A percentile compares a stretch with the other conserved stretches of the same genome.
Evolutionary conservation across 2,113 vertebrate species (phyloP).

Genomic region (rabbit (Oryctolagus cuniculus)): DNA sequence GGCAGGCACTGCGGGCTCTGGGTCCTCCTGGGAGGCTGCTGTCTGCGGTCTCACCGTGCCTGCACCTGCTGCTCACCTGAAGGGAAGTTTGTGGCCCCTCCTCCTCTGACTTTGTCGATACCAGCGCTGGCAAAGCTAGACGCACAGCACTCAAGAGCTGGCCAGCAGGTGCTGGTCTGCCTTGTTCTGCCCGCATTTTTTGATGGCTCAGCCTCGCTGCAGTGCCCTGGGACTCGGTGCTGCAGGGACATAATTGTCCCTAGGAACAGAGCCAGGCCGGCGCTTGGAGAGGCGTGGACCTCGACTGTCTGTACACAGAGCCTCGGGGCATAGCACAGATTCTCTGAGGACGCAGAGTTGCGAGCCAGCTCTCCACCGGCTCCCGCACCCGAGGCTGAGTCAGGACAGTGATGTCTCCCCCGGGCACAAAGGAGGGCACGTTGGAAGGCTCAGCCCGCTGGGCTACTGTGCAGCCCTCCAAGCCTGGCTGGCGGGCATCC

Average conservation of each 20-base stretch:
- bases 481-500: constrained; percentile 50
- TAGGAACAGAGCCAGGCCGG: not conserved
- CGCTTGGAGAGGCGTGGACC: not conserved
- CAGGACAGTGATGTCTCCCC: constrained; percentile 23
- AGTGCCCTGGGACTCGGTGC: not conserved
- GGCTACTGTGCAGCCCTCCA: not conserved
- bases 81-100: not conserved
- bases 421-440: not conserved
- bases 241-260: not conserved
- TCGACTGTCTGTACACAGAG: not conserved
- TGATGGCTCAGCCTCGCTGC: not conserved
- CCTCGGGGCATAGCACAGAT: not conserved
- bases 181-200: not conserved
- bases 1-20: not conserved
- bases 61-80: not conserved
- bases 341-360: not conserved
- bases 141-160: not conserved
- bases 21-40: not conserved
- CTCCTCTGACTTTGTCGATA: not conserved
- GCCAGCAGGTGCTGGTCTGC: not conserved
- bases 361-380: not conserved
- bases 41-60: accelerated
- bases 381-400: not conserved
- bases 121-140: not conserved
- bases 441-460: not conserved